phyloP scores from a whole-genome alignment of 1,140 invertebrate species.

The Platyura marginata region DNA sequence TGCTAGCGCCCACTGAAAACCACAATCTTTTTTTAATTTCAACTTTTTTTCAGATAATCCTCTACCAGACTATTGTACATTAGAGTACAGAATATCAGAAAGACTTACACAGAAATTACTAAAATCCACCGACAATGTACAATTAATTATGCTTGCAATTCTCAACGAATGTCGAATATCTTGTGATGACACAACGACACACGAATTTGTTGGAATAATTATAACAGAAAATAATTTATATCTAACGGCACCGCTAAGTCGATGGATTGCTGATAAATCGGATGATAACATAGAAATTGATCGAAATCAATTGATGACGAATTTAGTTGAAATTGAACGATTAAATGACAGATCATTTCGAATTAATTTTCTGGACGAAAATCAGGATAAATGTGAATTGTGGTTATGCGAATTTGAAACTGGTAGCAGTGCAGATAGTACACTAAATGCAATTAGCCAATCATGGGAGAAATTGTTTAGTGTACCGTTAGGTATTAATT shows the following conservation, averaged over 20 bases:
- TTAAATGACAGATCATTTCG: constrained; percentile 8
- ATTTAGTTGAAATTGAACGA: constrained; percentile 32
- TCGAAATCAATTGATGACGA: constrained; percentile 27
- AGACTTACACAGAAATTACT: constrained; percentile 11
- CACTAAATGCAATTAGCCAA: constrained; percentile 14
- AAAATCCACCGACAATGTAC: constrained; percentile 13
- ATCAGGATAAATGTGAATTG: constrained; percentile 14
- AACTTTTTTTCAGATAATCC: constrained; percentile 18
- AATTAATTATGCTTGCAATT: constrained; percentile 25
- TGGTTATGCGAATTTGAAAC: constrained; percentile 20
- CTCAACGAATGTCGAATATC: constrained; percentile 23
- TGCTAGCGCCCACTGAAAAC: too few species aligned
- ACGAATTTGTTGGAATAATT: constrained; percentile 17
- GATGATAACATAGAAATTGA: constrained; percentile 12
- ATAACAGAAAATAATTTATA: constrained; percentile 17
- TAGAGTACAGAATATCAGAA: constrained; percentile 24
- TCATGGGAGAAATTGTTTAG: constrained; percentile 21
- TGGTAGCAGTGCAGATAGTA: constrained; percentile 11
- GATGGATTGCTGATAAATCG: constrained; percentile 18
- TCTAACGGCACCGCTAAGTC: constrained; percentile 23
- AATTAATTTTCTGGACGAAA: constrained; percentile 20
- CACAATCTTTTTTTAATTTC: too few species aligned
- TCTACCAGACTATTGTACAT: constrained; percentile 24
- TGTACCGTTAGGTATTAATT: constrained; percentile 11
- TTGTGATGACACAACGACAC: constrained; percentile 13